A percentile compares a stretch with the other conserved stretches of the same genome.
phyloP scores from a whole-genome alignment of 2,888 invertebrate species.

The Nineta flava region DNA sequence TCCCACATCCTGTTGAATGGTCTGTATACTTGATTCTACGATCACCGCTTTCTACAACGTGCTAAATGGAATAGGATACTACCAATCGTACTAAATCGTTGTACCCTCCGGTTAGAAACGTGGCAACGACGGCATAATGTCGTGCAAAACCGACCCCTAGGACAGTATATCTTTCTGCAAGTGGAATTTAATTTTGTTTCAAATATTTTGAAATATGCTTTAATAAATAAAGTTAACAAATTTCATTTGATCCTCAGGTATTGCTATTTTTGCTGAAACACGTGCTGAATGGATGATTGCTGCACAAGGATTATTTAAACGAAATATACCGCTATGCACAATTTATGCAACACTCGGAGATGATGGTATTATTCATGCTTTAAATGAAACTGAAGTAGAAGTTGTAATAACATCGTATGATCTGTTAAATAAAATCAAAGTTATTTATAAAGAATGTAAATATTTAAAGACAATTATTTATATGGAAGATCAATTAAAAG shows the following conservation, averaged over 20 bases:
- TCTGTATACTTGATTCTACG: no score
- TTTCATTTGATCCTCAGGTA: conserved; percentile 22
- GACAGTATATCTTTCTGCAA: no score
- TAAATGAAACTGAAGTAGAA: conserved; percentile 91
- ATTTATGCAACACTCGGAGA: conserved; percentile 95
- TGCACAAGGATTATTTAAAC: conserved; percentile 90
- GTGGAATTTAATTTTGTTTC: no score
- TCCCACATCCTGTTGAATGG: no score
- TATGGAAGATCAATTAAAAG: conserved; percentile 75
- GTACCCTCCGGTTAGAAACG: no score
- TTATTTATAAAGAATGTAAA: conserved; percentile 55
- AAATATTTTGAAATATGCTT: no score
- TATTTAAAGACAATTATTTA: conserved; percentile 64
- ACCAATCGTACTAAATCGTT: no score
- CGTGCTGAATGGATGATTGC: conserved; percentile 96
- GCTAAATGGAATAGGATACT: no score
- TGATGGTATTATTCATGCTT: conserved; percentile 90
- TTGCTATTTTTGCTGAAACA: conserved; percentile 95
- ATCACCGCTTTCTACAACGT: no score
- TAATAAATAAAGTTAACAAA: no score
- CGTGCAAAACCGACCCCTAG: no score
- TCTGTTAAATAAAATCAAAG: conserved; percentile 77
- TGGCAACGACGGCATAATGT: no score
- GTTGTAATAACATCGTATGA: conserved; percentile 88
- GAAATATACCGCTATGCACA: conserved; percentile 87